These are phyloP conservation scores for Chlorospingus semifuscus DNA, from an alignment of 2,797 vertebrate genomes.

Conservation along the genomic window DNA sequence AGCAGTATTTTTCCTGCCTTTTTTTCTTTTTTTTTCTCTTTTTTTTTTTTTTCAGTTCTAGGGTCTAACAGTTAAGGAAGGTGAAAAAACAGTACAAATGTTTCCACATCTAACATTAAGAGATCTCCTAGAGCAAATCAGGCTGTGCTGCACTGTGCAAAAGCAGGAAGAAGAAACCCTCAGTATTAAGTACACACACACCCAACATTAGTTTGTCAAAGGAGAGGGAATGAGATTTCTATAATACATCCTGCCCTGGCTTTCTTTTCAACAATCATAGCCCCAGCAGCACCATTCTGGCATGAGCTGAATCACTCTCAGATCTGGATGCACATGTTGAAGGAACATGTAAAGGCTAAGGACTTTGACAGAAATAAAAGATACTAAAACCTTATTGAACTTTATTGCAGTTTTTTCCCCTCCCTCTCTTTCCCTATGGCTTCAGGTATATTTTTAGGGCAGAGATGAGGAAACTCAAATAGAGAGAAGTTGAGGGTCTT, in stretches of 20 bases:
- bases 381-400: neutral
- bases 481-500: neutral
- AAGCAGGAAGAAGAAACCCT: neutral
- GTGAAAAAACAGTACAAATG: neutral
- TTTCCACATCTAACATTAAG: slow-evolving; percentile 12
- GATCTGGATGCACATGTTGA: neutral
- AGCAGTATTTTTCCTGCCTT: slow-evolving; percentile 55
- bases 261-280: neutral
- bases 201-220: neutral
- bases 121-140: neutral
- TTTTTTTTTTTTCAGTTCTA: neutral
- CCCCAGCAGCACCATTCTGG: neutral
- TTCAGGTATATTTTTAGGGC: neutral
- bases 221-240: neutral
- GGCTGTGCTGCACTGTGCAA: neutral
- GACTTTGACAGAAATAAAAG: neutral
- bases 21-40: neutral
- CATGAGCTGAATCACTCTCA: neutral
- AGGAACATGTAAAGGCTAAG: neutral
- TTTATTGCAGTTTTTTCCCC: neutral
- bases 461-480: neutral
- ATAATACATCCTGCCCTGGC: neutral
- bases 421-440: neutral
- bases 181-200: neutral
- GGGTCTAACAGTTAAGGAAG: slow-evolving; percentile 21